A percentile compares a stretch with the other conserved stretches of the same genome.
Conservation (phyloP, 2,113 vertebrate species). For the Sterna hirundo region DNA sequence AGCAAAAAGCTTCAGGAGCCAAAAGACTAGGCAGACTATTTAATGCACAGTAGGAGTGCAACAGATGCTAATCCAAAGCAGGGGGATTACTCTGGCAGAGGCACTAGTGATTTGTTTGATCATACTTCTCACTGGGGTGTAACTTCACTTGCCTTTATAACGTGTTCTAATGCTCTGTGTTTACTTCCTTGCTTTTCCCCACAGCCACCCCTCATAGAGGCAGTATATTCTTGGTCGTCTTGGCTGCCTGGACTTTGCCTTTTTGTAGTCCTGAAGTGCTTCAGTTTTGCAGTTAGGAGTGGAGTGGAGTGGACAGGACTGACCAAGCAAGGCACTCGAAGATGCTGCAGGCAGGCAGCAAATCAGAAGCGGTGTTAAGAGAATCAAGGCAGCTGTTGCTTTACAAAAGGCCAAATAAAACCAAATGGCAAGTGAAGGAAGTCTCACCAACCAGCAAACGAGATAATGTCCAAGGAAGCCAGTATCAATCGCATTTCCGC, state of each 20-base stretch:
- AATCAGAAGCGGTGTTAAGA: not conserved
- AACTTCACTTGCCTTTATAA: not conserved
- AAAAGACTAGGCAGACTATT: not conserved
- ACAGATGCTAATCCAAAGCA: not conserved
- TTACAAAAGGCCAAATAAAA: not conserved
- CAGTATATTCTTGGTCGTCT: not conserved
- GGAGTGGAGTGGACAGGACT: not conserved
- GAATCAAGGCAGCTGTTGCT: not conserved
- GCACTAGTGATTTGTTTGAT: not conserved
- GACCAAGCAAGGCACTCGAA: not conserved
- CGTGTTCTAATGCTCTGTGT: not conserved
- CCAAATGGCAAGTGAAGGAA: not conserved
- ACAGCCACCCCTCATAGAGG: not conserved
- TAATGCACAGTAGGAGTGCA: not conserved
- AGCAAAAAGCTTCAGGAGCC: not conserved
- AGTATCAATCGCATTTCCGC: not conserved
- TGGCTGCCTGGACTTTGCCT: not conserved
- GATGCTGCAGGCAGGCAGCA: not conserved
- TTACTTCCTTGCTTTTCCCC: not conserved
- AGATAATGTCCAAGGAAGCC: not conserved
- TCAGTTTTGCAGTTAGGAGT: not conserved
- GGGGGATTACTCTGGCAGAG: not conserved
- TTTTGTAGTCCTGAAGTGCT: not conserved
- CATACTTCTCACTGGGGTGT: not conserved
- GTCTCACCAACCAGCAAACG: not conserved